These are phyloP conservation scores for Cremastobaeus sp. DNA, from an alignment of 2,888 invertebrate genomes.

Conservation along the genomic window DNA sequence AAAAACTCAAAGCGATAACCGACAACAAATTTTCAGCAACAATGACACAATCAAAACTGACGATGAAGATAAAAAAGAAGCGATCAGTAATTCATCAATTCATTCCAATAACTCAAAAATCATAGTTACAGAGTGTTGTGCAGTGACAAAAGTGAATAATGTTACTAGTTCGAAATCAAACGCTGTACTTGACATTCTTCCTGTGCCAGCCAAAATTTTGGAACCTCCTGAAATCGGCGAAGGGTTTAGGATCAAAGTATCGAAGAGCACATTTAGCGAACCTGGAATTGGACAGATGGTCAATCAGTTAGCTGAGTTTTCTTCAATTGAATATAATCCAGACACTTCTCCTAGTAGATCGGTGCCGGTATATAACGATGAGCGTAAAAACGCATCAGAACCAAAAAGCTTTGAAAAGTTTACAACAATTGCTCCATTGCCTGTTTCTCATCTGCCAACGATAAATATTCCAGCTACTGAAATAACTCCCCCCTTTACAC, in stretches of 20 bases:
- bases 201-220: slow-evolving; percentile 50
- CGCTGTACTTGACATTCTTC: slow-evolving; percentile 9
- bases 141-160: too few species aligned
- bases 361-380: not conserved
- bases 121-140: too few species aligned
- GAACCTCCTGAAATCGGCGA: slow-evolving; percentile 55
- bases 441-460: slow-evolving; percentile 48
- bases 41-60: too few species aligned
- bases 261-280: slow-evolving; percentile 43
- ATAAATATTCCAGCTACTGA: slow-evolving; percentile 54
- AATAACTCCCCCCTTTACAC: slow-evolving; percentile 53
- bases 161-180: not conserved
- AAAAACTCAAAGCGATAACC: too few species aligned
- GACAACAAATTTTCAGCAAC: too few species aligned
- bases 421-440: slow-evolving; percentile 49
- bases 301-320: slow-evolving; percentile 39
- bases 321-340: slow-evolving; percentile 54
- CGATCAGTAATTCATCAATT: too few species aligned
- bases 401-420: slow-evolving; percentile 5
- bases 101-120: too few species aligned
- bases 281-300: too few species aligned
- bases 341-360: slow-evolving; percentile 36
- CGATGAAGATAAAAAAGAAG: too few species aligned
- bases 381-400: slow-evolving; percentile 19
- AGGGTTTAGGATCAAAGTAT: slow-evolving; percentile 65